These are phyloP conservation scores for Mastomys coucha DNA, from an alignment of 2,113 vertebrate genomes.

Conservation along the genomic window DNA sequence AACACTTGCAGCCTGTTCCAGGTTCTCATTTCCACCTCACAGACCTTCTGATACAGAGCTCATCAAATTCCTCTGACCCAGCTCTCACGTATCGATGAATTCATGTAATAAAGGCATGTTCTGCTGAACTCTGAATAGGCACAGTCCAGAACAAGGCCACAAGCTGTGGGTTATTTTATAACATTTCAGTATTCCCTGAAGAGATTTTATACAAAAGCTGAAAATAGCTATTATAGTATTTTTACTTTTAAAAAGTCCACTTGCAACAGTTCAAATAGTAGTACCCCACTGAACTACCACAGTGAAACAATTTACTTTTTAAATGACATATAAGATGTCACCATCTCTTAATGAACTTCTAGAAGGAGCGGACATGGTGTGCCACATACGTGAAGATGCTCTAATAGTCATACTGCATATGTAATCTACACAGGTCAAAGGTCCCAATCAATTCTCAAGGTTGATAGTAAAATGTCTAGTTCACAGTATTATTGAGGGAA, in stretches of 20 bases:
- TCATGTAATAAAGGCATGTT: not conserved
- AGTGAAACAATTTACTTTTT: slow-evolving; percentile 39
- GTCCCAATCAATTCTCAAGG: slow-evolving; percentile 7
- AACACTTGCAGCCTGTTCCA: slow-evolving; percentile 10
- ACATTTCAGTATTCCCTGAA: slow-evolving; percentile 60
- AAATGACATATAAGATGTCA: not conserved
- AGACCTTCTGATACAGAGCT: not conserved
- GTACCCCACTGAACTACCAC: not conserved
- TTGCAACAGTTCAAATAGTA: not conserved
- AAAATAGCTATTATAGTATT: slow-evolving; percentile 12
- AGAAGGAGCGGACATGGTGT: not conserved
- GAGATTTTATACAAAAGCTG: slow-evolving; percentile 55
- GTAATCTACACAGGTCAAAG: slow-evolving; percentile 20
- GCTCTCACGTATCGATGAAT: not conserved
- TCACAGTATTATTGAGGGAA: slow-evolving; percentile 22
- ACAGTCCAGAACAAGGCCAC: not conserved
- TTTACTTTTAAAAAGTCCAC: not conserved
- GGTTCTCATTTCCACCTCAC: slow-evolving; percentile 1
- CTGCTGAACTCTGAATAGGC: not conserved
- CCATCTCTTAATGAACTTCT: slow-evolving; percentile 13
- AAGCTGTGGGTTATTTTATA: slow-evolving; percentile 38
- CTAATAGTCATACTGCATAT: not conserved
- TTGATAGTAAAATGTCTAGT: not conserved
- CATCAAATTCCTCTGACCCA: not conserved
- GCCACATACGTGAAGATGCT: not conserved